Evolutionary conservation across 2,888 invertebrate species (phyloP), one percentile per base, ranked within the genome.

Genomic region (Argyresthia goedartella): DNA sequence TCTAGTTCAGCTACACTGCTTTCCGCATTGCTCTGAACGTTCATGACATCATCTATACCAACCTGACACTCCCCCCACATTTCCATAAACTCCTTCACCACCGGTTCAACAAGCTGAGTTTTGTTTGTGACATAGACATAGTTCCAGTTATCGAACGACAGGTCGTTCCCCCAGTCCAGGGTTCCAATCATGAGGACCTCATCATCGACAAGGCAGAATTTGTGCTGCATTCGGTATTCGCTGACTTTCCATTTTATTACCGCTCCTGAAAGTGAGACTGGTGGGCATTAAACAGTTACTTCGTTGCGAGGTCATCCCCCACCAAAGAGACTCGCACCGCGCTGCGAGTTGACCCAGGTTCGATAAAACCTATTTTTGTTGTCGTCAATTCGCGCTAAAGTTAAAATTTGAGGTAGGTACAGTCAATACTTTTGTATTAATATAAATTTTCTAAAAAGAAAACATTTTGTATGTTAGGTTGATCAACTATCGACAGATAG

Each of bases 91-190:
- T 39, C 8, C 39, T 39, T 39, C 39, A 39, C 10, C 39, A 39
- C 92, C 11, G 86, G 80, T 16, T 74, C 61, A 0, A 92, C 90
- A 48, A 91, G 63, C n/a, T 76, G 69, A 3, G 60, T 54, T 54
- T 90, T 86, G 63, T 87, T 89, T 15, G 91, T 91, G 53, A 93
- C 84, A 48, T 92, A 69, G 4, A 93, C 79, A 62, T 92, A 91
- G 68, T 94, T 94, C 81, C 89, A 90, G 68, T 93, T 91, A 53
- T 91, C 91, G 54, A 88, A 89, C 54, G 92, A 88, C 41, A 90
- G 92, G 64, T 90, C 89, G 63, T 88, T 80, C 11, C 94, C 93
- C 93, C 93, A 94, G 71, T 94, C 93, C 57, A 93, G 88, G 34
- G 93, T 93, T 42, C 94, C 94, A 53, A 88, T 90, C 64, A 93